Evolutionary conservation across 35 echinoderm and acorn worm genomes (phyloP), one percentile per base, ranked within the genome.

Genomic region (Ophioderma brevispina): DNA sequence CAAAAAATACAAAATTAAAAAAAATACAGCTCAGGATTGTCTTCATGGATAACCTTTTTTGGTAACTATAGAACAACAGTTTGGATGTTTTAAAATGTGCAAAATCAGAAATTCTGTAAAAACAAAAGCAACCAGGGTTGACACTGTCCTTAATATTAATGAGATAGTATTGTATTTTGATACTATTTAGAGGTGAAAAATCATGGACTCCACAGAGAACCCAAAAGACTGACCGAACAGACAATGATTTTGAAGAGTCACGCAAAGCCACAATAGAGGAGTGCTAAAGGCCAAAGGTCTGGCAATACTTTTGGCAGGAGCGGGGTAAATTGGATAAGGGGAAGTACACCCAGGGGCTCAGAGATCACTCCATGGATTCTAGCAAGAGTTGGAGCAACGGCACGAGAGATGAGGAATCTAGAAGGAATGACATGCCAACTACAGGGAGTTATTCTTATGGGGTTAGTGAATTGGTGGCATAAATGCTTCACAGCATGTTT

Each of bases 201-300:
- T 96, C 94, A 63, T 96, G 76, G 94, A 91, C 36, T 34, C 76
- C 78, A 25, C 75, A 85, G 38, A 84, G 35, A 92, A 76, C 87
- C 92, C 36, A 92, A 92, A 80, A 94, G 95, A 36, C 88, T 83
- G 19, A 99, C 88, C 0, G 97, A 99, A 32, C 90, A 92, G 97
- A 99, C 76, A 95, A 95, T 25, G 94, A 92, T 37, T 99, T 99
- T 93, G 97, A 95, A 59, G 90, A 99, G 75, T 94, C 95, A 85
- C 91, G 97, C 23, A 99, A 99, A 35, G 97, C 97, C 21, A 88
- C 93, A 21, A 99, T 99, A 39, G 86, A 95, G 41, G 97, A 92
- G 41, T 94, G 0, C 55, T 40, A 56, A 90, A 95, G 52, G 82
- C 63, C 43, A 88, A 80, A 49, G 77, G 86, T 32, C 92, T 89